Conservation (phyloP, 2,797 vertebrate species). For the Heterohyrax brucei region DNA sequence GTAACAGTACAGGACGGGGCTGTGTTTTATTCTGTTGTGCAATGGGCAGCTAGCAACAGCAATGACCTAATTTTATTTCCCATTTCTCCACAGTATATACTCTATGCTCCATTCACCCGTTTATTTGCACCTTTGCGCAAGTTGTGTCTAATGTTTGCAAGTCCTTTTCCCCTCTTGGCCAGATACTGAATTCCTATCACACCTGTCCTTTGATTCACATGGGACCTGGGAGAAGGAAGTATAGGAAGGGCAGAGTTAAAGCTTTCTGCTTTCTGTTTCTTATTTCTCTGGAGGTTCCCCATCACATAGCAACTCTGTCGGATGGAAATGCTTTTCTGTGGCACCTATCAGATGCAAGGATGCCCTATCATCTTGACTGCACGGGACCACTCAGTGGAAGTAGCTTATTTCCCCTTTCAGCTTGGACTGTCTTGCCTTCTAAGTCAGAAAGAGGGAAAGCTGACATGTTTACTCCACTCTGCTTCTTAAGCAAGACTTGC, state of each 20-base stretch:
- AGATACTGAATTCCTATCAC: background rate
- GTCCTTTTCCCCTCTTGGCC: background rate
- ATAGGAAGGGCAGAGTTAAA: background rate
- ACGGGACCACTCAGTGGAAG: background rate
- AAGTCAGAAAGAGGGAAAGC: constrained; percentile 49
- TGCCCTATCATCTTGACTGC: background rate
- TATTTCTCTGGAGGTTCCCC: background rate
- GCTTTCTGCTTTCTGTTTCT: background rate
- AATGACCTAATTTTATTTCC: constrained; percentile 4
- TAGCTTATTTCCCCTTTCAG: background rate
- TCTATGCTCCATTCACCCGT: background rate
- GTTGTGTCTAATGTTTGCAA: background rate
- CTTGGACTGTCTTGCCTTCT: background rate
- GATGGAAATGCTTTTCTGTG: constrained; percentile 5
- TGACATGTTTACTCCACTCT: constrained; percentile 52
- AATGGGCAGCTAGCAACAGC: background rate
- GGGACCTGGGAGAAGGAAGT: background rate
- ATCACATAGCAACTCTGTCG: background rate
- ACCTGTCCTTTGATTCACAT: background rate
- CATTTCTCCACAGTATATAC: background rate
- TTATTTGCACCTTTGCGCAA: constrained; percentile 21
- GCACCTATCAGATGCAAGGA: background rate
- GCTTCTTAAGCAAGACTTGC: constrained; percentile 73
- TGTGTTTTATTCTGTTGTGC: too few relatives aligned
- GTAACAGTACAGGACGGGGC: too few relatives aligned